Percentiles rank a stretch among this genome's conserved stretches.
Conservation (phyloP, 2,888 invertebrate genomes). For the Timema cristinae region DNA sequence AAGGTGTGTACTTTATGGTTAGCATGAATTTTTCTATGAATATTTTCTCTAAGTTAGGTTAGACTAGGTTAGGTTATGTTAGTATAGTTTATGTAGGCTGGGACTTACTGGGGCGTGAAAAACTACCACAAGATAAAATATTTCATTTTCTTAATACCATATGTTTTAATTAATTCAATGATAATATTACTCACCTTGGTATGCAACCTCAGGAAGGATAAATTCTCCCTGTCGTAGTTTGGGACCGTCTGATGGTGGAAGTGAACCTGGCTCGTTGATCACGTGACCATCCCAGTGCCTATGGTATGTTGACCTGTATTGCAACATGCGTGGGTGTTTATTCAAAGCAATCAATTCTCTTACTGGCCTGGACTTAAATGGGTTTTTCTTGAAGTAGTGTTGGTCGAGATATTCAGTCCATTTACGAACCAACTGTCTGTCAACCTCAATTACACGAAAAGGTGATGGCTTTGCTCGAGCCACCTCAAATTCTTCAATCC, state of each 20-base stretch:
- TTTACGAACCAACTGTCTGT: not conserved
- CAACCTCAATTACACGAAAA: not conserved
- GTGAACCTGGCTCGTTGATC: conserved; percentile 3
- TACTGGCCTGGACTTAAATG: not conserved
- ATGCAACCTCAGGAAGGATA: not conserved
- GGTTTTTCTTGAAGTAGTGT: not conserved
- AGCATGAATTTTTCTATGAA: too few relatives aligned
- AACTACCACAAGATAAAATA: too few relatives aligned
- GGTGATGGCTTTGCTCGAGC: not conserved
- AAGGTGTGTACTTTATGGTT: too few relatives aligned
- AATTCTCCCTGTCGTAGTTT: not conserved
- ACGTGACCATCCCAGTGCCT: not conserved
- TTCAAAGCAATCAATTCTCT: not conserved
- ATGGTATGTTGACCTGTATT: not conserved
- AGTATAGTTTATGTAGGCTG: too few relatives aligned
- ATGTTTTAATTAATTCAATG: too few relatives aligned
- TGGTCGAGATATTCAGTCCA: conserved; percentile 1
- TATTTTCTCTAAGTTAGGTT: too few relatives aligned
- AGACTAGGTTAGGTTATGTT: too few relatives aligned
- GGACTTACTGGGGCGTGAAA: too few relatives aligned
- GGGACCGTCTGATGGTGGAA: not conserved
- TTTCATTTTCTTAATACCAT: too few relatives aligned
- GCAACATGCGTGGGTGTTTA: not conserved
- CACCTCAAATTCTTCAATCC: not conserved
- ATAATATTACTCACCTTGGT: not conserved